These are phyloP conservation scores for Pristionchus maxplancki DNA, from an alignment of 2,888 invertebrate genomes.

Conservation along the genomic window DNA sequence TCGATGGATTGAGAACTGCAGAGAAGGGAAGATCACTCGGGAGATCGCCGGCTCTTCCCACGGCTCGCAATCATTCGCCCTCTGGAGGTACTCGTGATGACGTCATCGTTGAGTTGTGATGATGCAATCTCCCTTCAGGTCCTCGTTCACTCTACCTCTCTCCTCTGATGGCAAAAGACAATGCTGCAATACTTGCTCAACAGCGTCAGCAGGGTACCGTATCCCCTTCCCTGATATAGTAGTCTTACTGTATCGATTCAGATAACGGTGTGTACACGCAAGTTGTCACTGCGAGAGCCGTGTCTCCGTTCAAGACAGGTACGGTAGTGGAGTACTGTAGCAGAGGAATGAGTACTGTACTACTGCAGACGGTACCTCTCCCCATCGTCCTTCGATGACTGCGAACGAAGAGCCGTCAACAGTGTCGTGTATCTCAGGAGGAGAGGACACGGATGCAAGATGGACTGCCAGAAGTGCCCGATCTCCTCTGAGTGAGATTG, in stretches of 20 bases:
- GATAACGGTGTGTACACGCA: neutral
- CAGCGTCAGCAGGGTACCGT: neutral
- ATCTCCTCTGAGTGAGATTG: neutral
- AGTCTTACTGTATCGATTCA: neutral
- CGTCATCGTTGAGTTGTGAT: too few relatives aligned
- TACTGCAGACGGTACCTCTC: neutral
- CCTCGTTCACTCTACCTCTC: neutral
- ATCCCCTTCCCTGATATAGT: neutral
- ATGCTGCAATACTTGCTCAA: neutral
- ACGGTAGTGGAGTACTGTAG: slow-evolving; percentile 21
- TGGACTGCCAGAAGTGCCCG: neutral
- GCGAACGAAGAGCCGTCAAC: neutral
- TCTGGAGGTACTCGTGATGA: neutral
- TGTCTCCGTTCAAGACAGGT: neutral
- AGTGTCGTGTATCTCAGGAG: neutral
- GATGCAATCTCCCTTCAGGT: neutral
- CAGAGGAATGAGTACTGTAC: neutral
- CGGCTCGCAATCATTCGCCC: neutral
- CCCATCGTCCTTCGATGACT: neutral
- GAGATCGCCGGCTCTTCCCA: neutral
- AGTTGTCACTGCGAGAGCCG: neutral
- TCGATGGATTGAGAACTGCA: neutral
- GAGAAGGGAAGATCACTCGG: neutral
- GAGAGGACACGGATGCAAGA: neutral
- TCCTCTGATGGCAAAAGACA: neutral